phyloP scores from a whole-genome alignment of 2,113 vertebrate species.

The Ciconia maguari region DNA sequence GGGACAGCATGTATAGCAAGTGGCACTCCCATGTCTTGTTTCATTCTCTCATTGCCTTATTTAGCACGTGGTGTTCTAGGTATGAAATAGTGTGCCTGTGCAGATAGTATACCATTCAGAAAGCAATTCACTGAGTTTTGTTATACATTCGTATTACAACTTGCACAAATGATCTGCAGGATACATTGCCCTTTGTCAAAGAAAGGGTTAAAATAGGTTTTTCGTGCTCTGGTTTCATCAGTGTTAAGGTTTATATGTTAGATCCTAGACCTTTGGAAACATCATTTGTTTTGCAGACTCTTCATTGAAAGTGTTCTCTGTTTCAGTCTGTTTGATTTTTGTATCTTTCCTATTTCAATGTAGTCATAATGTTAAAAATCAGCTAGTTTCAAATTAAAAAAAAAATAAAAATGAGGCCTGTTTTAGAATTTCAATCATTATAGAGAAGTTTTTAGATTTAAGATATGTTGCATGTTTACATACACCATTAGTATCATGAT shows the following conservation, averaged over 20 bases:
- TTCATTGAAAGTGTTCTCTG: neutral
- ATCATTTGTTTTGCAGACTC: neutral
- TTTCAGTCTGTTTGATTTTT: neutral
- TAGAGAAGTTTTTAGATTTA: neutral
- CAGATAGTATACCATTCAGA: neutral
- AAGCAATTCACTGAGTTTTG: neutral
- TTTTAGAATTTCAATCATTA: neutral
- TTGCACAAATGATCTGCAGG: neutral
- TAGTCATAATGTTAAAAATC: neutral
- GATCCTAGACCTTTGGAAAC: neutral
- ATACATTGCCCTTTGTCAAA: neutral
- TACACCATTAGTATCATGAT: neutral
- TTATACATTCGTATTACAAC: neutral
- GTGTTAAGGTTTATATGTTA: neutral
- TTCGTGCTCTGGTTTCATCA: neutral
- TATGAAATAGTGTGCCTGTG: neutral
- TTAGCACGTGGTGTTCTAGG: neutral
- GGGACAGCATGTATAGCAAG: neutral
- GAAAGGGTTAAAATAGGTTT: neutral
- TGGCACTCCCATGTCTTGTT: neutral
- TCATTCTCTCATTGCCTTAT: neutral
- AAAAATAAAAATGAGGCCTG: neutral
- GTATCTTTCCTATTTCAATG: neutral
- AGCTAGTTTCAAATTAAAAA: neutral
- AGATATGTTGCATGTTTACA: neutral